Conservation (phyloP, 2,888 invertebrate genomes). For the Morpho deidamia region DNA sequence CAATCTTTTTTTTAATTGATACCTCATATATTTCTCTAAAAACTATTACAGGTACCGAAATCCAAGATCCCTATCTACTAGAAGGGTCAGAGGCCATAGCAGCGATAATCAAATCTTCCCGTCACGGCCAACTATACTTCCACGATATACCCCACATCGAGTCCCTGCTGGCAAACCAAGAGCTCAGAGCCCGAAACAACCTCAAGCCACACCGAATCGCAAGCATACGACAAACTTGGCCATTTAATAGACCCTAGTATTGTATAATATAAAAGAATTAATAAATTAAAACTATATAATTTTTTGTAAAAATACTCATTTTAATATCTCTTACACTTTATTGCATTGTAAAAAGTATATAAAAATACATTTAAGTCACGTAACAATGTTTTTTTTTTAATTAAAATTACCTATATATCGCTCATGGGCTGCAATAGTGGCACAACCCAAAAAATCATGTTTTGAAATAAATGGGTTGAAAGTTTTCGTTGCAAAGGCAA, state of each 20-base stretch:
- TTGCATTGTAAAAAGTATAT: slow-evolving; percentile 15
- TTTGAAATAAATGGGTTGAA: no score
- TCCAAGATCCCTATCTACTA: slow-evolving; percentile 76
- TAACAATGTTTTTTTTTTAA: not conserved
- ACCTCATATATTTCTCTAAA: not conserved
- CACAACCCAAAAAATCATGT: no score
- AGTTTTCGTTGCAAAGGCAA: no score
- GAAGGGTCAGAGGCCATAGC: slow-evolving; percentile 78
- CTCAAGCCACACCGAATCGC: slow-evolving; percentile 79
- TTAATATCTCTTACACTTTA: slow-evolving; percentile 12
- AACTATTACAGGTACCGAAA: slow-evolving; percentile 12
- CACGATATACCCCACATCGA: slow-evolving; percentile 81
- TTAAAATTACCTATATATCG: no score
- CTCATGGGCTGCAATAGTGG: no score
- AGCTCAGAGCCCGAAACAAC: slow-evolving; percentile 77
- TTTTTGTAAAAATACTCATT: slow-evolving; percentile 14
- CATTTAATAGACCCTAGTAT: slow-evolving; percentile 70
- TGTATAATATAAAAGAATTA: slow-evolving; percentile 30
- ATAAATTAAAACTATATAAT: slow-evolving; percentile 15
- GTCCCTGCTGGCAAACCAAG: slow-evolving; percentile 79
- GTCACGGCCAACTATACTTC: slow-evolving; percentile 79
- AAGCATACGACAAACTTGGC: slow-evolving; percentile 80
- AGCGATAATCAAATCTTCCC: slow-evolving; percentile 73
- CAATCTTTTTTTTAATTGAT: no score
- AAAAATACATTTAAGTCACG: slow-evolving; percentile 14